phyloP scores from a whole-genome alignment of 2,888 invertebrate genomes.

The Nesidiocoris tenuis region DNA sequence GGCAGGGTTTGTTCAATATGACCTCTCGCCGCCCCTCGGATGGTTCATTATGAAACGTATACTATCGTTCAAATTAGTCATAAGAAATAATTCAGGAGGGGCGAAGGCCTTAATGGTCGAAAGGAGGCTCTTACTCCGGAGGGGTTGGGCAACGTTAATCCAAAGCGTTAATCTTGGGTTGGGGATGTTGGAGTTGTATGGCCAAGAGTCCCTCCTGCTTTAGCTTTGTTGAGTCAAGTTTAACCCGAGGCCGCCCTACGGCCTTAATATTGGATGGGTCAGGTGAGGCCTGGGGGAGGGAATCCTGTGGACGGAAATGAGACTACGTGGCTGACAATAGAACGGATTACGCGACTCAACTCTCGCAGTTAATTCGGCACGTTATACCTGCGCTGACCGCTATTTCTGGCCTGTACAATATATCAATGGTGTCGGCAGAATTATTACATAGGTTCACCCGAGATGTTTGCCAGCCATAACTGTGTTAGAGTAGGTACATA shows the following conservation, averaged over 20 bases:
- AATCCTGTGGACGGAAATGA: not conserved
- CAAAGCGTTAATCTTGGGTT: conserved; percentile 1
- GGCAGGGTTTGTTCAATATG: not conserved
- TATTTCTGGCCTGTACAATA: too few relatives aligned
- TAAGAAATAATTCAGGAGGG: conserved; percentile 23
- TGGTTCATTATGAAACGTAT: not conserved
- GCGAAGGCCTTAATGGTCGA: not conserved
- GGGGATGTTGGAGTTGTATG: conserved; percentile 4
- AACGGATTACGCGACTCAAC: not conserved
- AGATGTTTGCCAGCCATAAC: too few relatives aligned
- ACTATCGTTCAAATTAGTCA: conserved; percentile 26
- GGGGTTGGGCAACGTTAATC: conserved; percentile 2
- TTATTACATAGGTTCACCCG: too few relatives aligned
- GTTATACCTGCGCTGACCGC: not conserved
- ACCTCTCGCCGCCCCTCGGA: not conserved
- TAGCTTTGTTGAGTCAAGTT: conserved; percentile 19
- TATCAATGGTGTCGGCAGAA: too few relatives aligned
- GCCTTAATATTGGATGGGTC: conserved; percentile 19
- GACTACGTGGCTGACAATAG: not conserved
- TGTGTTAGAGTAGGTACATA: too few relatives aligned
- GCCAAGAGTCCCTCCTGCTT: not conserved
- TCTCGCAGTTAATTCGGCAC: not conserved
- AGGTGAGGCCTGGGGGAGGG: not conserved
- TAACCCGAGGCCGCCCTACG: not conserved
- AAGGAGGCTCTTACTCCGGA: not conserved